Conservation (phyloP, 2,888 invertebrate genomes). For the Hydrotaea diabolus region DNA sequence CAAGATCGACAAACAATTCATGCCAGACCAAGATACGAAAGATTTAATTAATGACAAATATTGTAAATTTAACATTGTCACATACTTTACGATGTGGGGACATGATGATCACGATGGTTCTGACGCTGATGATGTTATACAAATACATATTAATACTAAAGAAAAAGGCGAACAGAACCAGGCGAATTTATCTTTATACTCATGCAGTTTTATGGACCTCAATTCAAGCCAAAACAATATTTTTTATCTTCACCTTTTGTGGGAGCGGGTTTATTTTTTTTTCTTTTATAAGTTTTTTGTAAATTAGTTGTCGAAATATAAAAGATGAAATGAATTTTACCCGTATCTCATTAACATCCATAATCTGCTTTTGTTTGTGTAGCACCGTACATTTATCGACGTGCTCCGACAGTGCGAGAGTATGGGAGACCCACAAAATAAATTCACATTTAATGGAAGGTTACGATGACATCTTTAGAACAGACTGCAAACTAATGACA, state of each 20-base stretch:
- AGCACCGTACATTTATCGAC: neutral
- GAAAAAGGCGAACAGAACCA: neutral
- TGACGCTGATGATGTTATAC: neutral
- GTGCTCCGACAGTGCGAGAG: neutral
- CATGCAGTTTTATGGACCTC: neutral
- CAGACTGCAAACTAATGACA: too few species aligned
- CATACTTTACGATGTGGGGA: neutral
- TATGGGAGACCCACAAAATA: too few species aligned
- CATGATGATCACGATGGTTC: neutral
- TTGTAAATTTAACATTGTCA: neutral
- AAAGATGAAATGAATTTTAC: neutral
- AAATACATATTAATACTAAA: neutral
- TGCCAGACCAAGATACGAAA: too few species aligned
- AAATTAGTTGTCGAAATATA: conserved; percentile 7
- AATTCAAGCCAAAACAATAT: neutral
- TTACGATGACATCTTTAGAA: too few species aligned
- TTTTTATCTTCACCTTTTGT: neutral
- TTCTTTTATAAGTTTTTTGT: too few species aligned
- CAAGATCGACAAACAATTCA: neutral
- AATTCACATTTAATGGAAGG: too few species aligned
- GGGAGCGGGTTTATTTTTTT: neutral
- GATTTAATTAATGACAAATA: neutral
- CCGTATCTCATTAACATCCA: neutral
- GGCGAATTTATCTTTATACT: too few species aligned
- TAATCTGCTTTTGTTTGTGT: neutral